Conservation (phyloP, 2,113 vertebrate species). For the Heterocephalus glaber region DNA sequence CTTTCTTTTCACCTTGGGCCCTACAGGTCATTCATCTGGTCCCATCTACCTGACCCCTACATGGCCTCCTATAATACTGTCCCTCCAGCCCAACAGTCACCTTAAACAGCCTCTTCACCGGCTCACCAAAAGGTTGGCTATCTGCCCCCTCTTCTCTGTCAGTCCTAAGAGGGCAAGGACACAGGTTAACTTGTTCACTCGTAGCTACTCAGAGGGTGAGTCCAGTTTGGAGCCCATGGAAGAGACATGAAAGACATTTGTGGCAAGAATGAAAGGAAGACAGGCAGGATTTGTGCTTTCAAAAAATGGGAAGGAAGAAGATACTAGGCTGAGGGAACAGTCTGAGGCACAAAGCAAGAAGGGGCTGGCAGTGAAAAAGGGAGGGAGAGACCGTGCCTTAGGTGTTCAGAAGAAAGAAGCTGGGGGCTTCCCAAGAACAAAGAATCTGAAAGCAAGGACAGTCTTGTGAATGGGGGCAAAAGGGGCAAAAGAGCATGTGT, state of each 20-base stretch:
- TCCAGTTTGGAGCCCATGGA: not conserved
- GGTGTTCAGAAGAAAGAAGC: not conserved
- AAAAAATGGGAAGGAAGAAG: not conserved
- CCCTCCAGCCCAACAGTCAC: not conserved
- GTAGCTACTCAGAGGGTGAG: not conserved
- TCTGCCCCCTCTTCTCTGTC: not conserved
- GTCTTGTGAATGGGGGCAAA: not conserved
- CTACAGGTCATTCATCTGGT: not conserved
- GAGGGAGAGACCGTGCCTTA: not conserved
- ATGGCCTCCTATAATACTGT: not conserved
- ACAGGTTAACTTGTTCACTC: not conserved
- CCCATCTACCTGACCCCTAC: too few species aligned
- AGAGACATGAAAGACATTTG: not conserved
- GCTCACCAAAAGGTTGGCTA: not conserved
- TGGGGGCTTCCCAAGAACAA: not conserved
- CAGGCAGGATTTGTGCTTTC: not conserved
- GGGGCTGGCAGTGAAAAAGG: too few species aligned
- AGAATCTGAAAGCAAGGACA: not conserved
- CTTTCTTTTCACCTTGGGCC: not conserved
- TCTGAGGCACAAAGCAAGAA: not conserved
- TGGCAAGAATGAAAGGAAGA: not conserved
- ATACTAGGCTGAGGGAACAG: not conserved
- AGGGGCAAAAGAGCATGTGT: not conserved
- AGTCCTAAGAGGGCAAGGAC: not conserved
- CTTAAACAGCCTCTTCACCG: not conserved